Base-by-base conservation (phyloP, 1,140 invertebrate species). In the Epicauta chinensis region DNA sequence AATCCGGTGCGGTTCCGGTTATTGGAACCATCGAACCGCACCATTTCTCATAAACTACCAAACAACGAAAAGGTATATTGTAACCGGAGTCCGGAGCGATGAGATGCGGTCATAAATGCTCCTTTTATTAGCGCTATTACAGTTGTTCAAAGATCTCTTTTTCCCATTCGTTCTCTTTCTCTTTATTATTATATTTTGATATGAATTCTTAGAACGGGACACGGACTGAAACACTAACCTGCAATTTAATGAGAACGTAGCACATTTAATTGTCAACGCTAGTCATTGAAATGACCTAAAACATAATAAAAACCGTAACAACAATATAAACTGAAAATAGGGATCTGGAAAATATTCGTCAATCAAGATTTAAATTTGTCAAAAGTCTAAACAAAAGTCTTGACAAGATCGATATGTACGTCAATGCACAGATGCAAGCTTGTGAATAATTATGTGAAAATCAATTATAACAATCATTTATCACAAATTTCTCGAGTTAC, bases 391-490 rank as follows among this genome's bases (percentile, higher is more conserved):
- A 47, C 45, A 47, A 47, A 47, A 47, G 23, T 47, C 45, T 50
- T 39, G 53, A 43, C 37, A 51, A 32, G 47, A 60, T 64, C 60
- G 55, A 64, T 62, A 58, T n/a, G 10, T 31, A 55, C 56, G 61
- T 65, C 61, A 65, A 65, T 63, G 59, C 58, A 63, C 63, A 63
- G 63, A 62, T 63, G 61, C 57, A 53, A 59, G 55, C 49, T 61
- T 48, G 61, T 65, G 61, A 65, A 63, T 65, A 65, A 65, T 65
- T 65, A 65, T 62, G 56, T 54, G 49, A 55, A 53, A 65, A 65
- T 65, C 63, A 65, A 65, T 65, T 65, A 65, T 59, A 61, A 59
- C 60, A 55, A 60, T 61, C 48, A 65, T 65, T 65, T 62, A 65
- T 65, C 63, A 65, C 56, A 39, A 42, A 48, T 58, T 58, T 53